Conservation (phyloP, 2,888 invertebrate species). For the Tortricodes alternella region DNA sequence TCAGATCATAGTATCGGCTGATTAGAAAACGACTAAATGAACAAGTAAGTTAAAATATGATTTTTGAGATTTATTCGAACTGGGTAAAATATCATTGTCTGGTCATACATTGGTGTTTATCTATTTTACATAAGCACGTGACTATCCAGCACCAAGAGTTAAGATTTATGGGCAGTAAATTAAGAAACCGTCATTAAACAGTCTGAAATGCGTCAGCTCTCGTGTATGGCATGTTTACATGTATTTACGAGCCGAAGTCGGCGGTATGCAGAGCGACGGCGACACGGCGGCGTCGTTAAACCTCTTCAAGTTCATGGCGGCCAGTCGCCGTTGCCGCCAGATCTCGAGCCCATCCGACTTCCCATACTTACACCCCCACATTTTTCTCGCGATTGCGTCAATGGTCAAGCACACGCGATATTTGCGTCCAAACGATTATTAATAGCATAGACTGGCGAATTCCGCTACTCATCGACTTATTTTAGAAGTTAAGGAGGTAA, state of each 20-base stretch:
- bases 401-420: slow-evolving; percentile 73
- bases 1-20: too few species aligned
- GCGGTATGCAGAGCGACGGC: slow-evolving; percentile 33
- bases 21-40: too few species aligned
- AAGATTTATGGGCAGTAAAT: slow-evolving; percentile 21
- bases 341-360: slow-evolving; percentile 62
- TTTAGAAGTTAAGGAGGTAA: slow-evolving; percentile 73
- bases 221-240: slow-evolving; percentile 58
- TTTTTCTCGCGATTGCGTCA: slow-evolving; percentile 80
- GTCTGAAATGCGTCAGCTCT: slow-evolving; percentile 41
- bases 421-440: slow-evolving; percentile 75
- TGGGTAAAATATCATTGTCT: too few species aligned
- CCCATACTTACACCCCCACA: slow-evolving; percentile 66
- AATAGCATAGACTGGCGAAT: slow-evolving; percentile 74
- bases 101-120: not conserved
- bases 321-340: slow-evolving; percentile 32
- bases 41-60: too few species aligned
- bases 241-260: slow-evolving; percentile 54
- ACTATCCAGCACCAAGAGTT: not conserved
- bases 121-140: slow-evolving; percentile 8
- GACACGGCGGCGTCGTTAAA: slow-evolving; percentile 34
- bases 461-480: slow-evolving; percentile 72
- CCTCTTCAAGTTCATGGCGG: slow-evolving; percentile 66
- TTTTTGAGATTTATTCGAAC: too few species aligned
- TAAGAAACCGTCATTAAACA: slow-evolving; percentile 20